Conservation (phyloP, 1,140 invertebrate species). For the Latrodectus geometricus region DNA sequence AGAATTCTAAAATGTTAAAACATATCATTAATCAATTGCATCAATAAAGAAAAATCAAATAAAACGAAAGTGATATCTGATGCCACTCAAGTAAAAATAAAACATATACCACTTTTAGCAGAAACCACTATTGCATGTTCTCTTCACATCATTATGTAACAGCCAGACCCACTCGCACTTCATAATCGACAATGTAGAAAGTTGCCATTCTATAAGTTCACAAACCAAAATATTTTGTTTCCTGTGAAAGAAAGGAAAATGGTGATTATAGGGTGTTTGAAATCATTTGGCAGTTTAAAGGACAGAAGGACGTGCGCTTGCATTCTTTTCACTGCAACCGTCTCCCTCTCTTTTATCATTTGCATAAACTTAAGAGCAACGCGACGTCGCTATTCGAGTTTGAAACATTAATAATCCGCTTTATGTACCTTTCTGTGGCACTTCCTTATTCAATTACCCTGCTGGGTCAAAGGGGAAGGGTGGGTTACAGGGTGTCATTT, state of each 20-base stretch:
- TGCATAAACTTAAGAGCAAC: background rate
- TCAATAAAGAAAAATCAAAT: no score
- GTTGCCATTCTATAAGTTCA: background rate
- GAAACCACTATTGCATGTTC: background rate
- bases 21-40: no score
- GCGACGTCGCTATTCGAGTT: background rate
- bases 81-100: background rate
- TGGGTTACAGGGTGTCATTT: background rate
- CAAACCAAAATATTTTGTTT: background rate
- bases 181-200: background rate
- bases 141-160: background rate
- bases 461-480: background rate
- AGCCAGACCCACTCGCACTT: background rate
- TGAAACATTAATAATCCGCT: background rate
- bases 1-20: no score
- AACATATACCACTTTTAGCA: background rate
- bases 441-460: background rate
- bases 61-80: no score
- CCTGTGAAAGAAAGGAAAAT: background rate
- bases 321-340: background rate
- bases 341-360: background rate
- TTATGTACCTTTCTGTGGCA: background rate
- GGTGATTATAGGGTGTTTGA: background rate
- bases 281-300: background rate
- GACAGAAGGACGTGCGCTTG: background rate